Base-by-base conservation (phyloP, 2,797 vertebrate genomes). In the Pagetopsis macropterus region DNA sequence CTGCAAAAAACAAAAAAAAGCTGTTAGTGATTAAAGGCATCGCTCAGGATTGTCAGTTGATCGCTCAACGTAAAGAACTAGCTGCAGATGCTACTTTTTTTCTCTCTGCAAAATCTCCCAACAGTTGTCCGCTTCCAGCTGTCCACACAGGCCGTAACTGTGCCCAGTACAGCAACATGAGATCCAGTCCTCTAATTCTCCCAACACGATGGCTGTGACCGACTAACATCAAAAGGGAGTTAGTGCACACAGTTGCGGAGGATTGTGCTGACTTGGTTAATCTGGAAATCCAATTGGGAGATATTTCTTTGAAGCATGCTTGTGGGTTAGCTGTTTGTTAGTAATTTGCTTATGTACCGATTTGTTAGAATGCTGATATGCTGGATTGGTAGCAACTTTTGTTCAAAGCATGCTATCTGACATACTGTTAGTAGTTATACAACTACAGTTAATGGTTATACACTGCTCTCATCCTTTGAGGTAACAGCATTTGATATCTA, bases 391-490 rank as follows among this genome's bases (percentile, higher is more conserved):
- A 44, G 65, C 56, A 65, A 61, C 19, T 51, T 68, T 44, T 81
- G 57, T 65, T 75, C 37, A 64, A 41, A 55, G 82, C 91, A 90
- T 92, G 91, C 88, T 72, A 65, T 74, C 62, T 74, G 67, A 82
- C 37, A 76, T 63, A 75, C 72, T 64, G 87, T 91, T 92, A 88
- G 85, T 88, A 66, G 58, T 67, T 27, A 75, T 50, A 49, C 40
- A 71, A 70, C 56, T 33, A 70, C 17, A 70, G 16, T 58, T 46
- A 57, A 21, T 14, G n/a, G 12, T 68, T 48, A 43, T 3, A 64
- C 12, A 48, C 16, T 66, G 21, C 21, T 64, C 37, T 66, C 15
- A 68, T 63, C 46, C 58, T 31, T 65, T 23, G 1, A 15, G 62
- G 16, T 40, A 40, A 55, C 37, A 44, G 21, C 11, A 17, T 59